Evolutionary conservation across 1,140 invertebrate genomes (phyloP).

Genomic region (Trypoxylus dichotomus): DNA sequence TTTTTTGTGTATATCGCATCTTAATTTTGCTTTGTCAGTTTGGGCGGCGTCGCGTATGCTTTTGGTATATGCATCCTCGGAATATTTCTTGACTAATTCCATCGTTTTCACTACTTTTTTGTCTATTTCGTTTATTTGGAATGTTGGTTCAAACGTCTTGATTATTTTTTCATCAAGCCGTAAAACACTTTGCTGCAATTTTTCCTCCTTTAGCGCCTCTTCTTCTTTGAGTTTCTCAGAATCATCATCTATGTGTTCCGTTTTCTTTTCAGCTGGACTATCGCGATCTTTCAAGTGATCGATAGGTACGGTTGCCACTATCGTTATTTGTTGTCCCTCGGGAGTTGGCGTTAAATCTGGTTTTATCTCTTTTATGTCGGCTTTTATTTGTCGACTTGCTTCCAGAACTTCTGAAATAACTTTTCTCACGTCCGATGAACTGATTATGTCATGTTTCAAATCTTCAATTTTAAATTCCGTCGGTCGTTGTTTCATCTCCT

Average conservation of each 20-base stretch:
- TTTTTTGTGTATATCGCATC: background rate
- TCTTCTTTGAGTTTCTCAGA: background rate
- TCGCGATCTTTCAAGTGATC: conserved; percentile 39
- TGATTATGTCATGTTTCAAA: background rate
- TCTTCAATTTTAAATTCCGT: conserved; percentile 30
- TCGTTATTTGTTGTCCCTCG: conserved; percentile 50
- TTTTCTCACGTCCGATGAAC: conserved; percentile 51
- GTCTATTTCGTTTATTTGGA: conserved; percentile 22
- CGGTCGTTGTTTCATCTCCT: conserved; percentile 11
- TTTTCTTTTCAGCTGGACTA: background rate
- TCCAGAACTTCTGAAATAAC: conserved; percentile 57
- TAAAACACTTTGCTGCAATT: background rate
- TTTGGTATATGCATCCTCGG: background rate
- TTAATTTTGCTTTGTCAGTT: background rate
- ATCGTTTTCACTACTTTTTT: conserved; percentile 7
- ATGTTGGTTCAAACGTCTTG: conserved; percentile 26
- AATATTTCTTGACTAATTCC: background rate
- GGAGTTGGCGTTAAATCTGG: conserved; percentile 59
- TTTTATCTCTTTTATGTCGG: conserved; percentile 58
- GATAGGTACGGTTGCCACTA: conserved; percentile 40
- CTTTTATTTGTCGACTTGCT: conserved; percentile 56
- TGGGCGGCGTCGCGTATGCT: background rate
- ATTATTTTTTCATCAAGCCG: conserved; percentile 21
- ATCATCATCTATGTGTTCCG: background rate
- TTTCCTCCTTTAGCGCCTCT: background rate